Conservation (phyloP, 2,113 vertebrate genomes). For the Tupaia chinensis region DNA sequence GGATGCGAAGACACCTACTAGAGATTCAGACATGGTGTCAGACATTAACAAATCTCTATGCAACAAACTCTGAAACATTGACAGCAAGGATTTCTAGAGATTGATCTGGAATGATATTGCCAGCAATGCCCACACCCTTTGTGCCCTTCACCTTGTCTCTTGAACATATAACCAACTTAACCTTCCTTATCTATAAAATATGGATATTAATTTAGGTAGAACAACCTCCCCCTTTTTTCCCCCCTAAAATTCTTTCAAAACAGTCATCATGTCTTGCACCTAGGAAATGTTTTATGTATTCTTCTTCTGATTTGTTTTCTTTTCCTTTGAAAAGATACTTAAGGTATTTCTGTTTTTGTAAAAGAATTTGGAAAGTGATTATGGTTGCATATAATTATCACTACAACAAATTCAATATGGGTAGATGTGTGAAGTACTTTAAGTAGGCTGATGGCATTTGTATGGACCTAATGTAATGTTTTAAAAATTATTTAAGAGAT, state of each 20-base stretch:
- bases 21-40: background rate
- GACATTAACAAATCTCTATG: background rate
- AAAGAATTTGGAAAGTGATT: constrained; percentile 5
- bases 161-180: background rate
- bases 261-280: background rate
- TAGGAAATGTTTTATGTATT: background rate
- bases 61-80: background rate
- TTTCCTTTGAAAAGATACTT: background rate
- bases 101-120: background rate
- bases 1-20: background rate
- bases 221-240: background rate
- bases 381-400: background rate
- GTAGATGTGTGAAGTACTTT: background rate
- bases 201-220: background rate
- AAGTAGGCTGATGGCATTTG: background rate
- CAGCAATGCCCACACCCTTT: background rate
- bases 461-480: background rate
- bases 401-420: background rate
- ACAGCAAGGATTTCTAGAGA: background rate
- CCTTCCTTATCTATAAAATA: background rate
- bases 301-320: background rate
- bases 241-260: background rate
- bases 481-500: constrained; percentile 3
- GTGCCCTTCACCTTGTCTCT: background rate
- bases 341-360: background rate